Percentiles rank a stretch among this genome's conserved stretches.
These are phyloP conservation scores for Ichneumoninae sp. DNA, from an alignment of 2,888 invertebrate genomes.

Conservation along the genomic window DNA sequence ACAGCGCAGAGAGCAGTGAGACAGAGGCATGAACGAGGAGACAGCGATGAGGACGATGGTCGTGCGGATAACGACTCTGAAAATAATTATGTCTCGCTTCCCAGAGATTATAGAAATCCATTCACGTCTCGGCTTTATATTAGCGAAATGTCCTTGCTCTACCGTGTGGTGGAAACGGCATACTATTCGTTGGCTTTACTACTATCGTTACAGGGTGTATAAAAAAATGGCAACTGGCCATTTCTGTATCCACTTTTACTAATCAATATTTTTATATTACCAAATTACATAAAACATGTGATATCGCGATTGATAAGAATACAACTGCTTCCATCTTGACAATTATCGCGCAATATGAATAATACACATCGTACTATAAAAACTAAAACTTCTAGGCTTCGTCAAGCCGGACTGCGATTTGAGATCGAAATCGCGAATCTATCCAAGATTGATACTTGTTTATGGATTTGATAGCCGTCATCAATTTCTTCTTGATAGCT, in stretches of 20 bases:
- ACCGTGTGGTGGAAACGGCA: slow-evolving; percentile 24
- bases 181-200: slow-evolving; percentile 23
- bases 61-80: slow-evolving; percentile 67
- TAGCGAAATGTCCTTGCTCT: slow-evolving; percentile 61
- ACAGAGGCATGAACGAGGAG: slow-evolving; percentile 52
- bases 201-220: slow-evolving; percentile 4
- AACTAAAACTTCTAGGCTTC: too few species aligned
- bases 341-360: too few species aligned
- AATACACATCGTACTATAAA: too few species aligned
- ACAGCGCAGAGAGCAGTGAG: slow-evolving; percentile 49
- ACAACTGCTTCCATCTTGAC: too few species aligned
- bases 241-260: neutral
- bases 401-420: too few species aligned
- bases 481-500: too few species aligned
- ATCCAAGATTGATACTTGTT: too few species aligned
- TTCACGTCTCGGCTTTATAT: slow-evolving; percentile 71
- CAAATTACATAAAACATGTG: too few species aligned
- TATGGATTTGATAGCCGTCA: too few species aligned
- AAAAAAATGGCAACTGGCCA: slow-evolving; percentile 10
- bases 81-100: slow-evolving; percentile 70
- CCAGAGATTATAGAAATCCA: slow-evolving; percentile 70
- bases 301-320: too few species aligned
- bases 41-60: slow-evolving; percentile 55
- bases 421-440: too few species aligned
- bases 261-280: neutral